Conservation (phyloP, 2,888 invertebrate species). For the Dascillus cervinus region DNA sequence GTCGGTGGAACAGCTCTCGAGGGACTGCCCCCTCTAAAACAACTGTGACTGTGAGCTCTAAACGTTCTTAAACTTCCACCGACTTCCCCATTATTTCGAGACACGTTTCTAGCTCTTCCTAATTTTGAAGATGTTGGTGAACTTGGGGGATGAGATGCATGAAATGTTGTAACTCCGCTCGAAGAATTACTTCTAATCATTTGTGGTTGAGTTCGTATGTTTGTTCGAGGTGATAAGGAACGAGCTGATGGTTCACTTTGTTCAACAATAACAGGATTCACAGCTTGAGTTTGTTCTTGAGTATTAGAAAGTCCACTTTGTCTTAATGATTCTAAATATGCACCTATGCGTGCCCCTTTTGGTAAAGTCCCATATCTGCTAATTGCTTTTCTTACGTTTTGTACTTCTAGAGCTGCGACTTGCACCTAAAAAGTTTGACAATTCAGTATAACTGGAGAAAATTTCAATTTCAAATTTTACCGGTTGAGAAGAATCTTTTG, state of each 20-base stretch:
- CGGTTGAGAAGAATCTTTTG: slow-evolving; percentile 43
- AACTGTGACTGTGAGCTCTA: slow-evolving; percentile 32
- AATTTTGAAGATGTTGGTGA: slow-evolving; percentile 57
- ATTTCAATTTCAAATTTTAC: not conserved
- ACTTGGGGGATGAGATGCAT: slow-evolving; percentile 47
- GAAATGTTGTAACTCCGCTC: slow-evolving; percentile 65
- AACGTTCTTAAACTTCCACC: slow-evolving; percentile 38
- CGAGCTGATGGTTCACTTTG: slow-evolving; percentile 40
- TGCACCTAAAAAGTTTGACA: slow-evolving; percentile 61
- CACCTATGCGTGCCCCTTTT: slow-evolving; percentile 93
- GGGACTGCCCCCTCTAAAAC: slow-evolving; percentile 58
- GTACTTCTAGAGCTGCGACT: slow-evolving; percentile 89
- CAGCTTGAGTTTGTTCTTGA: slow-evolving; percentile 33
- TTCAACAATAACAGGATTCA: slow-evolving; percentile 30
- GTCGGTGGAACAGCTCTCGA: slow-evolving; percentile 65
- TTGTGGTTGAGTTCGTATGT: slow-evolving; percentile 61
- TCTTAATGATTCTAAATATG: slow-evolving; percentile 87
- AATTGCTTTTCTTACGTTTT: slow-evolving; percentile 90
- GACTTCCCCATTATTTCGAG: slow-evolving; percentile 41
- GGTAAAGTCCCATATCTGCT: slow-evolving; percentile 95
- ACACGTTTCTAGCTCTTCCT: slow-evolving; percentile 45
- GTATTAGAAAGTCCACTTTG: slow-evolving; percentile 58
- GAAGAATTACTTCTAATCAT: slow-evolving; percentile 89
- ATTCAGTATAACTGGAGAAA: not conserved
- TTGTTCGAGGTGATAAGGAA: slow-evolving; percentile 59